phyloP scores from a whole-genome alignment of 2,888 invertebrate species.

The Patella ulyssiponensis region DNA sequence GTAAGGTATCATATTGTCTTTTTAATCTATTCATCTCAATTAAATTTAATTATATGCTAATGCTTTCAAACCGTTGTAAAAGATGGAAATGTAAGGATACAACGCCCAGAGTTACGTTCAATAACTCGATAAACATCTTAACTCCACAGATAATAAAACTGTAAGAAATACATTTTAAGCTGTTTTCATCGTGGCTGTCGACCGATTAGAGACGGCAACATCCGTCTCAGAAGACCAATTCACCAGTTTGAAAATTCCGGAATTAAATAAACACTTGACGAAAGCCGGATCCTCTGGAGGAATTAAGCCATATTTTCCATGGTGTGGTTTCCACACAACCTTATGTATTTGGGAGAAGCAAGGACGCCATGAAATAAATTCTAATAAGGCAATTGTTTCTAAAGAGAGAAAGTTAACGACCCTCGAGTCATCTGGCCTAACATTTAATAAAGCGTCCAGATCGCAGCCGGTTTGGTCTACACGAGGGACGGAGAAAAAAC shows the following conservation, averaged over 20 bases:
- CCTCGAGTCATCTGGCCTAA: constrained; percentile 15
- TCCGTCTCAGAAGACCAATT: neutral
- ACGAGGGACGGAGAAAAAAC: constrained; percentile 20
- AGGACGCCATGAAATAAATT: constrained; percentile 10
- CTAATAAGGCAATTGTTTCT: neutral
- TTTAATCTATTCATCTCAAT: too few relatives aligned
- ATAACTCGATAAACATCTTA: too few relatives aligned
- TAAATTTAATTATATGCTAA: too few relatives aligned
- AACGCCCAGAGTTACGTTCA: too few relatives aligned
- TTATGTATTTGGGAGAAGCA: neutral
- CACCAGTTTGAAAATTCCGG: neutral
- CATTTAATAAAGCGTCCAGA: constrained; percentile 23
- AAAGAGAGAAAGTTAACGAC: constrained; percentile 7
- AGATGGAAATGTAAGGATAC: too few relatives aligned
- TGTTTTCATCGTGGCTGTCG: too few relatives aligned
- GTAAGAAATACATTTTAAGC: too few relatives aligned
- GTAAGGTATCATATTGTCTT: too few relatives aligned
- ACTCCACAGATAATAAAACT: too few relatives aligned
- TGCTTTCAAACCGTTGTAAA: too few relatives aligned
- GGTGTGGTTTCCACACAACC: neutral
- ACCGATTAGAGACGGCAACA: too few relatives aligned
- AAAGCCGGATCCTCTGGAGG: neutral
- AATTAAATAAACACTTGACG: constrained; percentile 7
- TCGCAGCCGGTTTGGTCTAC: constrained; percentile 15
- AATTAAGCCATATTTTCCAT: neutral